phyloP scores from a whole-genome alignment of 2,888 invertebrate genomes.

The Orchesellides sinensis region DNA sequence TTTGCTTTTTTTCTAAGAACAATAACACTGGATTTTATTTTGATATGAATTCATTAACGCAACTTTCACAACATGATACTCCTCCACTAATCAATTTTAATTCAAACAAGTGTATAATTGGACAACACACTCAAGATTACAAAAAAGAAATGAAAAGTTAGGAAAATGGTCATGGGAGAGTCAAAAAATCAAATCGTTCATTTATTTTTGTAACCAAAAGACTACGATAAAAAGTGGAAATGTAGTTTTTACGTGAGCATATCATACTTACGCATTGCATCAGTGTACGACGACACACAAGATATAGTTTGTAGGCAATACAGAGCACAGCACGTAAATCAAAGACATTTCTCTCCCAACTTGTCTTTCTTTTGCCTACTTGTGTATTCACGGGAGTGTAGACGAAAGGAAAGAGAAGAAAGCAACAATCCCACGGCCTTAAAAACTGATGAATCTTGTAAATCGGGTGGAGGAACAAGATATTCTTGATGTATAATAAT shows the following conservation, averaged over 20 bases:
- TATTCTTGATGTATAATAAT: constrained; percentile 7
- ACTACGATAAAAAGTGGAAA: too few relatives aligned
- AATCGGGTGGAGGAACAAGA: constrained; percentile 1
- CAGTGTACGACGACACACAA: too few relatives aligned
- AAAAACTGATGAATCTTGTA: constrained; percentile 55
- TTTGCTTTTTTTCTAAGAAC: not conserved
- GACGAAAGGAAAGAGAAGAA: constrained; percentile 12
- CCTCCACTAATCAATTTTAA: too few relatives aligned
- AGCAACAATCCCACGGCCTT: constrained; percentile 25
- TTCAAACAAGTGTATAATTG: too few relatives aligned
- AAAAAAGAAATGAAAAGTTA: not conserved
- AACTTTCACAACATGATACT: not conserved
- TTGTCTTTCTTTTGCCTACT: constrained; percentile 49
- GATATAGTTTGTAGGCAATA: not conserved
- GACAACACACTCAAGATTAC: too few relatives aligned
- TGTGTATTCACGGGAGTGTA: constrained; percentile 52
- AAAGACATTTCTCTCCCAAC: constrained; percentile 54
- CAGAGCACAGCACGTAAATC: constrained; percentile 49
- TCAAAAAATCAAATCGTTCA: not conserved
- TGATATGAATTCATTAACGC: constrained; percentile 32
- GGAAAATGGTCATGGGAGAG: not conserved
- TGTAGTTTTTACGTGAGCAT: too few relatives aligned
- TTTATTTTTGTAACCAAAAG: too few relatives aligned
- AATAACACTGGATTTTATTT: too few relatives aligned
- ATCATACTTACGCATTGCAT: too few relatives aligned